Percentiles rank a stretch among this genome's conserved stretches.
These are phyloP conservation scores for Cynaeus angustus DNA, from an alignment of 2,888 invertebrate genomes.

Conservation along the genomic window DNA sequence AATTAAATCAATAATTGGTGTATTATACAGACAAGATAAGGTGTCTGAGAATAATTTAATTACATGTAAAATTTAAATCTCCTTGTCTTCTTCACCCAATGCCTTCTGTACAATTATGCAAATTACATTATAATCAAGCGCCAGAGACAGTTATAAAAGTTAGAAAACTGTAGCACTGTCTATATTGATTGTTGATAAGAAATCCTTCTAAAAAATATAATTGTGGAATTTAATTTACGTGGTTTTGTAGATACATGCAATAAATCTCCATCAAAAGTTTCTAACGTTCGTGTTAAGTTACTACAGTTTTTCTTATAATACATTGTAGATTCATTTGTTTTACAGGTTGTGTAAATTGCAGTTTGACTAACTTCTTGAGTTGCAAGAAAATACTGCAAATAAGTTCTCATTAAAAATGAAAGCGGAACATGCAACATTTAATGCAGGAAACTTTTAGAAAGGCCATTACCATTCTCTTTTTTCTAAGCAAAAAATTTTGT, in stretches of 20 bases:
- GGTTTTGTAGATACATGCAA: not conserved
- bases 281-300: not conserved
- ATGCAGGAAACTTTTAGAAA: too few relatives aligned
- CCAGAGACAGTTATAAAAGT: not conserved
- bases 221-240: too few relatives aligned
- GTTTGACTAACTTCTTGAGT: not conserved
- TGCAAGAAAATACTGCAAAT: not conserved
- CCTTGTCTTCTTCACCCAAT: not conserved
- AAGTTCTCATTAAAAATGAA: too few relatives aligned
- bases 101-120: not conserved
- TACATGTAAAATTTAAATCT: too few relatives aligned
- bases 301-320: not conserved
- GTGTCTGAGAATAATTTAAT: too few relatives aligned
- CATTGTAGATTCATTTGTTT: not conserved
- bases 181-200: not conserved
- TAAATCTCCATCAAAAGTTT: not conserved
- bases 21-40: too few relatives aligned
- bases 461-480: too few relatives aligned
- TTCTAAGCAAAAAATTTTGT: too few relatives aligned
- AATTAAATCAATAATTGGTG: too few relatives aligned
- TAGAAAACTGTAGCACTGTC: not conserved
- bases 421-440: too few relatives aligned
- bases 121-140: not conserved
- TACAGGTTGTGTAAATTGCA: not conserved
- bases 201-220: not conserved